Base-by-base conservation (phyloP, 2,888 invertebrate genomes). In the Leucozona laternaria region DNA sequence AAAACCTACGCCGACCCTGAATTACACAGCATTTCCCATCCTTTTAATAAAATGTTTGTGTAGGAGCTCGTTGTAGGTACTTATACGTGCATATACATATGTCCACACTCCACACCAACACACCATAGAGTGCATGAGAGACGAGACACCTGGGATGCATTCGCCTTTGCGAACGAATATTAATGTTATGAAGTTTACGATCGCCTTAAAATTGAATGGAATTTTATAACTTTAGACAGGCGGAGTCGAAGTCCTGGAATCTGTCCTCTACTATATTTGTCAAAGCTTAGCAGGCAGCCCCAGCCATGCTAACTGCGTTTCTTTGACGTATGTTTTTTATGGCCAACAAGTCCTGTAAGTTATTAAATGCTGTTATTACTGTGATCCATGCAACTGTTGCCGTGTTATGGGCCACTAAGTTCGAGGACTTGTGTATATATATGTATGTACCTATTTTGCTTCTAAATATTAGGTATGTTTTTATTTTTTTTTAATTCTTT, bases 351-450 rank as follows among this genome's bases (percentile, higher is more conserved):
- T 86, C 50, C 73, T 86, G 73, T 37, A 66, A 70, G 85, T 86
- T 86, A 81, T 86, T 86, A 86, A 86, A 86, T 78, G 57, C 60
- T 78, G 81, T 86, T 81, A 86, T 86, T 81, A 86, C 81, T 81
- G 48, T 57, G 77, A 77, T 40, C 85, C 85, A 86, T 86, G 85
- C 85, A 86, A 86, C 85, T 81, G 78, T 78, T 77, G 81, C 73
- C 81, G 20, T 68, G 60, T 73, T 66, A 73, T 73, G 68, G 45
- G 37, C 45, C 45, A 79, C 62, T 84, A 64, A 25, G n/a, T 45
- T 31, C 31, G 57, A 31, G 17, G 31, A 57, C 31, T 57, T 31
- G 13, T 34, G 7, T 25, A 43, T n/a, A 22, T 25, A 43, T 15
- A 3, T 22, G 25, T 6, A 4, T 50, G 13, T 20, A 5, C n/a